Base-by-base conservation (phyloP, 2,113 vertebrate genomes). In the Agelaius phoeniceus region DNA sequence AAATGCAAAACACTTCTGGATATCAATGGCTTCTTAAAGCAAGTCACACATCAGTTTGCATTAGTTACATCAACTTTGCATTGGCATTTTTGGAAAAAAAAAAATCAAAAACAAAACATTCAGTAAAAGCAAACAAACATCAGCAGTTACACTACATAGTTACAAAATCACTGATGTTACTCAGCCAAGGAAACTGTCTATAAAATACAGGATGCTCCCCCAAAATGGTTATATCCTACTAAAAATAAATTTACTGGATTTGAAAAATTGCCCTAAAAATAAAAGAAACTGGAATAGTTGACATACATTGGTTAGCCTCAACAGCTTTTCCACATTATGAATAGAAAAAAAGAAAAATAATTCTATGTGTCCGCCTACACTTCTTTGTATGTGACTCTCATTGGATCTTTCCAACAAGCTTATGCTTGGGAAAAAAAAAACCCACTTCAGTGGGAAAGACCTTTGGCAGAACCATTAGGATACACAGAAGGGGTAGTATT, bases 401-500 rank as follows among this genome's bases (percentile, higher is more conserved):
- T 4, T 39, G 27, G 27, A 44, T 63, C 22, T 76, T 89, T 52
- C 55, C 15, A 65, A 18, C 11, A 67, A 67, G 8, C 4, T 62
- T 15, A 9, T 37, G 5, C 10, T 10, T 51, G 33, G 35, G 41
- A 27, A 84, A 46, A 37, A 28, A 84, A 46, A 37, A 28, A 0
- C 4, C 51, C 10, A 20, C 7, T 52, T 57, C 5, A 15, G 9
- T 37, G 48, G n/a, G 26, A 66, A 85, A 90, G 17, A 10, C 12
- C 19, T 30, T 73, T 83, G 59, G 26, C 30, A 75, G 37, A 49
- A 63, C 9, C 4, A 31, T 49, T 19, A 9, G 6, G 27, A 26
- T 24, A n/a, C 15, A 23, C 3, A 33, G 20, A 41, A 43, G 4
- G 33, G 4, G 2, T 4, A 17, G 6, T n/a, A 43, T 2, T 48